A percentile compares a stretch with the other conserved stretches of the same genome.
These are phyloP conservation scores for Chrysochloris asiatica DNA, from an alignment of 2,113 vertebrate genomes.

Conservation along the genomic window DNA sequence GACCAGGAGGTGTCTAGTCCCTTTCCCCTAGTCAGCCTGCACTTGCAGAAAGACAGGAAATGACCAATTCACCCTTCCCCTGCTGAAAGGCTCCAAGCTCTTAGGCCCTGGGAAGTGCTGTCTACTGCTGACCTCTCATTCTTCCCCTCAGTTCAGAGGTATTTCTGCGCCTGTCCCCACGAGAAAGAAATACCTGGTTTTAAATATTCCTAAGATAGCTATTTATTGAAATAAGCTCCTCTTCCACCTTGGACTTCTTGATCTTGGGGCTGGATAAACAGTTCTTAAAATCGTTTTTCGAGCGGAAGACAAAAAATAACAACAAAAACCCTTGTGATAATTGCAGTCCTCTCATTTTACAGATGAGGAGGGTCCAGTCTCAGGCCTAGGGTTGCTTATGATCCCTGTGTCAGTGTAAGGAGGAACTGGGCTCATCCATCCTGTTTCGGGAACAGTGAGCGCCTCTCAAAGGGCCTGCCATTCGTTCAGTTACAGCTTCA, in stretches of 20 bases:
- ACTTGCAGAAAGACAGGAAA: background rate
- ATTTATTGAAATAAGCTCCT: slow-evolving; percentile 4
- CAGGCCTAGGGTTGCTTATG: too few relatives aligned
- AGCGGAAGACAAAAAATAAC: background rate
- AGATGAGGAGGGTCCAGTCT: background rate
- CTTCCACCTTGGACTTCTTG: background rate
- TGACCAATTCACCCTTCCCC: background rate
- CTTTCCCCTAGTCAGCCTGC: background rate
- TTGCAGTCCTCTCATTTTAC: background rate
- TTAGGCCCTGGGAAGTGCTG: background rate
- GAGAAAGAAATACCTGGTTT: slow-evolving; percentile 16
- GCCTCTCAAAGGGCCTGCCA: background rate
- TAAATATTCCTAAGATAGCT: slow-evolving; percentile 31
- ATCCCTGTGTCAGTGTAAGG: too few relatives aligned
- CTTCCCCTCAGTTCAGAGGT: background rate
- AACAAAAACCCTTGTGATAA: background rate
- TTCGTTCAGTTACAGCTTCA: too few relatives aligned
- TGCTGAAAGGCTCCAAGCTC: background rate
- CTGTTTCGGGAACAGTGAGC: background rate
- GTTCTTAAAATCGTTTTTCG: background rate
- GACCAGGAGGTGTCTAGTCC: background rate
- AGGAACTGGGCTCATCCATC: background rate
- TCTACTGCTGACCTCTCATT: background rate
- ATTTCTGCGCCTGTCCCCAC: background rate
- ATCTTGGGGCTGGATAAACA: background rate